Evolutionary conservation across 2,797 vertebrate species (phyloP).

Genomic region (Todus mexicanus): DNA sequence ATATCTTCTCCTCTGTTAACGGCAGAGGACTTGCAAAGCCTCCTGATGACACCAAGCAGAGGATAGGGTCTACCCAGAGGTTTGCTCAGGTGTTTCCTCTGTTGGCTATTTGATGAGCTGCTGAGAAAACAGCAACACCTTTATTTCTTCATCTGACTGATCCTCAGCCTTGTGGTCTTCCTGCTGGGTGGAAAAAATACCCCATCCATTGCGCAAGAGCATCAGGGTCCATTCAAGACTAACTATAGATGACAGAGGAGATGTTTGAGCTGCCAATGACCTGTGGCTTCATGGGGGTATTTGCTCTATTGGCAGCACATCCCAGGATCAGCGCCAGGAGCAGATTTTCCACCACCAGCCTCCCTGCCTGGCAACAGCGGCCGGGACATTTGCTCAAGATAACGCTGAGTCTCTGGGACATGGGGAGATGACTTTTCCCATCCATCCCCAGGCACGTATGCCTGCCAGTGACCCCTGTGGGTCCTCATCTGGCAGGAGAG

Average conservation of each 20-base stretch:
- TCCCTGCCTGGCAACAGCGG: neutral
- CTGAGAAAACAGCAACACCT: neutral
- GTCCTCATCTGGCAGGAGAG: neutral
- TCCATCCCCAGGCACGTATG: rapidly evolving
- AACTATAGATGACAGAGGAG: rapidly evolving
- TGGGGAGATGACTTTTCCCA: neutral
- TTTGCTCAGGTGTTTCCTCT: neutral
- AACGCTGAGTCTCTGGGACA: neutral
- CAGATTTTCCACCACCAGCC: neutral
- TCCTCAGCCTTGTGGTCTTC: neutral
- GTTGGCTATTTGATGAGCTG: neutral
- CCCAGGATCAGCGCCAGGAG: neutral
- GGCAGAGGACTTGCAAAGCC: neutral
- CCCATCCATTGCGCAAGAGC: neutral
- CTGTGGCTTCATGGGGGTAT: neutral
- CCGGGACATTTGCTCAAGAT: rapidly evolving
- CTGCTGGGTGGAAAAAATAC: neutral
- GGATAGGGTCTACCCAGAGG: neutral
- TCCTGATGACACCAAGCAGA: neutral
- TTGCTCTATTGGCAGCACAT: neutral
- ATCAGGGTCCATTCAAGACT: neutral
- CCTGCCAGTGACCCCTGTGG: neutral
- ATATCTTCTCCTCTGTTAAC: neutral
- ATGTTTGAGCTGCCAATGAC: neutral
- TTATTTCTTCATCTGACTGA: neutral